Conservation (phyloP, 2,113 vertebrate species). For the Ammodytes dubius region DNA sequence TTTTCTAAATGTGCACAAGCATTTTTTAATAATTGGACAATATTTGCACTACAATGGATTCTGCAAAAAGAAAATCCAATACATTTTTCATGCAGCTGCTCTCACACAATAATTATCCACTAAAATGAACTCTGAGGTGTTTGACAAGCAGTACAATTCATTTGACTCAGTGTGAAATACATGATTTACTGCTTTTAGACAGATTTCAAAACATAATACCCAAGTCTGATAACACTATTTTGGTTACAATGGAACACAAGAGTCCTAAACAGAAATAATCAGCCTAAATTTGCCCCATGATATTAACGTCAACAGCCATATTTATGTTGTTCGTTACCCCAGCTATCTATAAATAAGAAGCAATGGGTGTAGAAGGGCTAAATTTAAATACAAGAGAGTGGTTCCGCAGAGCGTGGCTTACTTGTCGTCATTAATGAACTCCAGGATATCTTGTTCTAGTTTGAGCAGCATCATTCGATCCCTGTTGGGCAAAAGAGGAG, state of each 20-base stretch:
- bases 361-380: constrained; percentile 28
- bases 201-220: background rate
- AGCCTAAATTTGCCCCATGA: constrained; percentile 11
- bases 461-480: constrained; percentile 99
- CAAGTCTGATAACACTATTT: background rate
- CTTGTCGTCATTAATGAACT: constrained; percentile 99
- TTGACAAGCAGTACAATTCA: background rate
- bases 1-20: background rate
- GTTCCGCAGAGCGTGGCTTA: constrained; percentile 82
- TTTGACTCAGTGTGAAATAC: background rate
- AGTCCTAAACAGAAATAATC: constrained; percentile 9
- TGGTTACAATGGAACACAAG: constrained; percentile 14
- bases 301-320: constrained; percentile 34
- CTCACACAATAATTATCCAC: background rate
- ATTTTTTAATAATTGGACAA: constrained; percentile 5
- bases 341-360: constrained; percentile 55
- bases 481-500: constrained; percentile 81
- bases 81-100: background rate
- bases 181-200: background rate
- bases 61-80: background rate
- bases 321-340: constrained; percentile 49
- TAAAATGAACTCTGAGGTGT: background rate
- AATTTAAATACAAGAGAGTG: constrained; percentile 52
- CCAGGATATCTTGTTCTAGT: constrained; percentile 99
- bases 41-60: background rate